Conservation (phyloP, 2,113 vertebrate genomes). For the Vimba vimba region DNA sequence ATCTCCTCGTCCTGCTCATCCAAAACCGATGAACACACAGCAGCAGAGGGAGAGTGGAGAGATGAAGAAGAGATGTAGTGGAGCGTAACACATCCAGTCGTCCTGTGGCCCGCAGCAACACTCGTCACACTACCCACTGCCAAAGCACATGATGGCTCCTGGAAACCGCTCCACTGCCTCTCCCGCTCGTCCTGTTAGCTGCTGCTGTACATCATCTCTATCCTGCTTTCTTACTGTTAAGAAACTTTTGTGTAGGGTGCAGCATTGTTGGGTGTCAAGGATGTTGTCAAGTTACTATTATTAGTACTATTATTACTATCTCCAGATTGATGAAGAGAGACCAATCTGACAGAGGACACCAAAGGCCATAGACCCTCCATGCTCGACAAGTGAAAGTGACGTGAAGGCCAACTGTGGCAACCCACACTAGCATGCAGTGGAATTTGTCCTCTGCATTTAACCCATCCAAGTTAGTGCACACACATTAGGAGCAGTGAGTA, state of each 20-base stretch:
- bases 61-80: conserved; percentile 37
- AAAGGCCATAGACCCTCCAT: not conserved
- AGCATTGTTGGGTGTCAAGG: conserved; percentile 10
- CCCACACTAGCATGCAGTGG: too few species aligned
- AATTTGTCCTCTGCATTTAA: too few species aligned
- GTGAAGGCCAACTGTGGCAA: too few species aligned
- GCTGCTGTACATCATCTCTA: conserved; percentile 39
- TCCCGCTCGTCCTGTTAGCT: conserved; percentile 5
- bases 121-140: conserved; percentile 20
- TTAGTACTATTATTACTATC: too few species aligned
- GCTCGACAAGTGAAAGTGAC: not conserved
- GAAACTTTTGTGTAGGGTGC: conserved; percentile 5
- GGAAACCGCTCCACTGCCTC: conserved; percentile 22
- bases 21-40: not conserved
- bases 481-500: too few species aligned
- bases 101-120: conserved; percentile 39
- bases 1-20: conserved; percentile 9
- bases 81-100: conserved; percentile 29
- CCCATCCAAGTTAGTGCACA: too few species aligned
- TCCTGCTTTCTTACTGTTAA: conserved; percentile 34
- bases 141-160: conserved; percentile 33
- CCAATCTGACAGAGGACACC: not conserved
- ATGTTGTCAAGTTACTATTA: not conserved
- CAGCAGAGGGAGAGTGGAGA: conserved; percentile 1
- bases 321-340: too few species aligned